Evolutionary conservation across 2,797 vertebrate species (phyloP).

Genomic region (Molossus alvarezi): DNA sequence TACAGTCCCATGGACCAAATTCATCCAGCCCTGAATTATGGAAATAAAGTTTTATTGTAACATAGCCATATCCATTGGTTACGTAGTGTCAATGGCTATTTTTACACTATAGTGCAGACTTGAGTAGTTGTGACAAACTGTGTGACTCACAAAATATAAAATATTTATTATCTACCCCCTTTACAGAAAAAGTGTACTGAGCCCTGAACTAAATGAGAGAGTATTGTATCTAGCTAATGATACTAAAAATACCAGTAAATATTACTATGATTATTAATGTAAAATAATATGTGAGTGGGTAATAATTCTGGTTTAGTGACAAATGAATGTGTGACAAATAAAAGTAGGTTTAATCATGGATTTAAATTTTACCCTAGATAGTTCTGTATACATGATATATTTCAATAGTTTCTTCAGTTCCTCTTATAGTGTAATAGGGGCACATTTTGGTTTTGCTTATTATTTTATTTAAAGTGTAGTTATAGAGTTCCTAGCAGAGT

Average conservation of each 20-base stretch:
- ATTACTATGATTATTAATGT: background rate
- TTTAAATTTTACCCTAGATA: background rate
- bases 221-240: background rate
- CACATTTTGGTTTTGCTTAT: background rate
- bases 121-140: background rate
- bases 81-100: background rate
- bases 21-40: background rate
- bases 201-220: background rate
- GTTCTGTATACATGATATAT: background rate
- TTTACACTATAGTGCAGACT: background rate
- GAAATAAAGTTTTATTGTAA: background rate
- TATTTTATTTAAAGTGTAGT: background rate
- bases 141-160: background rate
- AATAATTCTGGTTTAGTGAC: background rate
- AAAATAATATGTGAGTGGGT: background rate
- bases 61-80: background rate
- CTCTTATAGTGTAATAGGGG: background rate
- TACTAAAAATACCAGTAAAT: background rate
- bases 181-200: background rate
- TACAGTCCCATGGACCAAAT: background rate
- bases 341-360: background rate
- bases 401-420: slow-evolving; percentile 1
- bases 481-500: background rate
- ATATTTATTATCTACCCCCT: background rate
- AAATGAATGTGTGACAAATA: background rate